Percentiles rank a stretch among this genome's conserved stretches.
These are phyloP conservation scores for Steinernema scapterisci DNA, from an alignment of 2,888 invertebrate species.

Conservation along the genomic window DNA sequence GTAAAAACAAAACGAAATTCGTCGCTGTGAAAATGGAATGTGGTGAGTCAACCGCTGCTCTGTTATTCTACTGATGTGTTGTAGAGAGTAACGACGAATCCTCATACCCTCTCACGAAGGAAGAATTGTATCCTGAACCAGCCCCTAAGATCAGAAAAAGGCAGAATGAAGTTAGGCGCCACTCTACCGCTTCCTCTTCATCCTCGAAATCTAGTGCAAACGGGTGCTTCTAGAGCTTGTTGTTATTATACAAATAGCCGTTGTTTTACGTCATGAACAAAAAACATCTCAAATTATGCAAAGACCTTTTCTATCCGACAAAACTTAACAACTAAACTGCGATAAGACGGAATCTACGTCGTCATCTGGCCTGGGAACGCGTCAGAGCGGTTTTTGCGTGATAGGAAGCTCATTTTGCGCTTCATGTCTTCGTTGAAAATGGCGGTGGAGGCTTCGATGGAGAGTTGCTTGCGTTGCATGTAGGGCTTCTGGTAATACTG, in stretches of 20 bases:
- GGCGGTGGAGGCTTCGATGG: constrained; percentile 69
- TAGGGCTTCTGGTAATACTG: constrained; percentile 71
- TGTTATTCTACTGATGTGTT: neutral
- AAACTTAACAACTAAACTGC: neutral
- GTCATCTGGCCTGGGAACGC: constrained; percentile 61
- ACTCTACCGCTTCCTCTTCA: neutral
- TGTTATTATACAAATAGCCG: neutral
- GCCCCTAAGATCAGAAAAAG: neutral
- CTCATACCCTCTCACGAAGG: too few species aligned
- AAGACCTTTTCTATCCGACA: neutral
- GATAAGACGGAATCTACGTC: constrained; percentile 8
- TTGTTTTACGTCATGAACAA: neutral
- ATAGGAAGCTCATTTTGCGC: constrained; percentile 64
- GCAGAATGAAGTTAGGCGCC: neutral
- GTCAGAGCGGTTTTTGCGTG: constrained; percentile 65
- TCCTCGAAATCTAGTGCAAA: constrained; percentile 12
- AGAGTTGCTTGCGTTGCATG: constrained; percentile 68
- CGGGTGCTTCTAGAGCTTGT: constrained; percentile 9
- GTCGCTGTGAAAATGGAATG: neutral
- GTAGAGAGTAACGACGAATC: neutral
- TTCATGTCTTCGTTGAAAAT: constrained; percentile 69
- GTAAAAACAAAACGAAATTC: neutral
- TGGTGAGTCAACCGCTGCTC: too few species aligned
- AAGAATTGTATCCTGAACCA: neutral
- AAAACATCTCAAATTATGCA: neutral